phyloP scores from a whole-genome alignment of 2,113 vertebrate species.

The Dendropsophus ebraccatus region DNA sequence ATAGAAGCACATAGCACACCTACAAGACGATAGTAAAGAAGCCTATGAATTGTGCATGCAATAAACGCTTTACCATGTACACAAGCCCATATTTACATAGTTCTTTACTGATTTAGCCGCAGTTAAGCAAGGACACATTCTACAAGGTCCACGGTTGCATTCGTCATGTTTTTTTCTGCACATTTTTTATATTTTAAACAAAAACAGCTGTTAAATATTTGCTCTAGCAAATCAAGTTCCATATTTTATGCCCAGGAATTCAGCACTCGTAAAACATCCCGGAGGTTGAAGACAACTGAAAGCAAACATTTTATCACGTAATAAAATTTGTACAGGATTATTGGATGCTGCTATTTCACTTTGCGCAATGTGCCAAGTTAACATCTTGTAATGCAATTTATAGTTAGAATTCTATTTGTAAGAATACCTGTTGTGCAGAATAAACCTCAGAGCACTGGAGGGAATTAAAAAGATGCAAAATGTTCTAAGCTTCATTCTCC shows the following conservation, averaged over 20 bases:
- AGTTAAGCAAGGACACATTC: background rate
- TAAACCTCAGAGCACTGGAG: conserved; percentile 19
- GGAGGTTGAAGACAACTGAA: conserved; percentile 49
- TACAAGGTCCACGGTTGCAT: background rate
- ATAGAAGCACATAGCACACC: too few relatives aligned
- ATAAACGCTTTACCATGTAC: background rate
- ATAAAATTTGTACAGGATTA: conserved; percentile 45
- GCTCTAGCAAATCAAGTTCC: conserved; percentile 41
- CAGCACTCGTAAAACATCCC: conserved; percentile 36
- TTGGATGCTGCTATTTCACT: conserved; percentile 17
- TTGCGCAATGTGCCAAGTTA: conserved; percentile 25
- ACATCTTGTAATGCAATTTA: conserved; percentile 41
- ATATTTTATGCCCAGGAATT: conserved; percentile 37
- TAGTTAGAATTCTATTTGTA: conserved; percentile 24
- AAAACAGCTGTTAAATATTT: conserved; percentile 49
- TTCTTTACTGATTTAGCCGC: background rate
- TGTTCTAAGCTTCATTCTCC: background rate
- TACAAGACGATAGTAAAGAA: background rate
- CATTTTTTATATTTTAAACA: conserved; percentile 17
- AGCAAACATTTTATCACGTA: conserved; percentile 51
- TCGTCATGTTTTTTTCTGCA: background rate
- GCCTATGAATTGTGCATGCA: background rate
- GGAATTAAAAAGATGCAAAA: background rate
- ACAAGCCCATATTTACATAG: background rate
- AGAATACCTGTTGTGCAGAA: conserved; percentile 20